These are phyloP conservation scores for Progne subis DNA, from an alignment of 2,113 vertebrate species.

Conservation along the genomic window DNA sequence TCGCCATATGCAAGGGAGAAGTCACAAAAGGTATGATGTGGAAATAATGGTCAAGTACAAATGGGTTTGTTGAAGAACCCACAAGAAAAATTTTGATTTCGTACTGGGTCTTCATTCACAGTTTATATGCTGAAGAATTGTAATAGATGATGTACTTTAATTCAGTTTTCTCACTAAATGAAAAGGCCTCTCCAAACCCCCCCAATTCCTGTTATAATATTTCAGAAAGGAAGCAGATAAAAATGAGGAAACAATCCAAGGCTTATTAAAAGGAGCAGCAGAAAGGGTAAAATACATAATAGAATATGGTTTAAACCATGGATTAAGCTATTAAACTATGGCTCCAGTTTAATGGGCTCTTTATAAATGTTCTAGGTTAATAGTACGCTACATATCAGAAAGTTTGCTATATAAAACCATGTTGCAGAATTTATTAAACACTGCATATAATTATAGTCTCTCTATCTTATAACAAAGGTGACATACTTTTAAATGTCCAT, in stretches of 20 bases:
- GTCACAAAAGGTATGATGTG: background rate
- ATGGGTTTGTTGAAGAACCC: background rate
- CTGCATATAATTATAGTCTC: background rate
- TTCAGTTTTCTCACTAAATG: background rate
- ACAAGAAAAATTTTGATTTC: background rate
- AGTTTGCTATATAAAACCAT: background rate
- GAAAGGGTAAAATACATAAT: slow-evolving; percentile 27
- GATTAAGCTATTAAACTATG: slow-evolving; percentile 24
- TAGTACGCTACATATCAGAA: background rate
- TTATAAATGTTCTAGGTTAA: slow-evolving; percentile 9
- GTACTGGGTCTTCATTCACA: background rate
- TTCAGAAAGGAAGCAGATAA: slow-evolving; percentile 54
- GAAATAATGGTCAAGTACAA: background rate
- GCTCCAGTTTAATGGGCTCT: background rate
- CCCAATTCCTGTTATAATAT: background rate
- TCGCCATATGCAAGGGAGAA: background rate
- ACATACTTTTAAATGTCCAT: background rate
- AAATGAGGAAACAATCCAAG: slow-evolving; percentile 52
- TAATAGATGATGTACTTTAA: background rate
- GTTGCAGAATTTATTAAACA: background rate
- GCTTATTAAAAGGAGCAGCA: slow-evolving; percentile 11
- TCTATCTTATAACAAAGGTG: background rate
- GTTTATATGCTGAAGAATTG: background rate
- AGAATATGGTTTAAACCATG: background rate
- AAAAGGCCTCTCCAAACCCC: background rate